Percentiles rank a stretch among this genome's conserved stretches.
Conservation (phyloP, 2,113 vertebrate genomes). For the Spermophilus dauricus region DNA sequence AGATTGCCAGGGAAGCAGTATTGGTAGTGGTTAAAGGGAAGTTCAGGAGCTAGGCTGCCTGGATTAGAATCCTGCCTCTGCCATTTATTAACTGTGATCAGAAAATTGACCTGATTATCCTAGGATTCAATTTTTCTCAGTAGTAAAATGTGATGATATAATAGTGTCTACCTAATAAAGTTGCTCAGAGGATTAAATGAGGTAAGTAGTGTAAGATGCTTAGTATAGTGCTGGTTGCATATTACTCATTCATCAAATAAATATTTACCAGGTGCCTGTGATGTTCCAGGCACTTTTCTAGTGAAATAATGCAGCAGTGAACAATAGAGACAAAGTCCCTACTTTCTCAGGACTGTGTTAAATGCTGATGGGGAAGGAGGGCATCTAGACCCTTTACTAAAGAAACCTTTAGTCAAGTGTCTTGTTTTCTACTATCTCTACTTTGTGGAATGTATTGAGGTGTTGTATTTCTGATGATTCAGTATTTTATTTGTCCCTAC, state of each 20-base stretch:
- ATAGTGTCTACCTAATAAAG: background rate
- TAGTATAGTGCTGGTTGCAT: background rate
- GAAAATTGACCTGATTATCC: background rate
- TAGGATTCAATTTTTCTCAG: conserved; percentile 5
- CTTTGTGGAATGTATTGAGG: background rate
- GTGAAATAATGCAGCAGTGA: background rate
- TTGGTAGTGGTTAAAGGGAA: background rate
- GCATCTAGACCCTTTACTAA: background rate
- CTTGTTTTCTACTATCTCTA: conserved; percentile 39
- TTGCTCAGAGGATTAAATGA: conserved; percentile 32
- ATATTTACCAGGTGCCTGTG: background rate
- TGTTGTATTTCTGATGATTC: background rate
- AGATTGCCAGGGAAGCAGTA: background rate
- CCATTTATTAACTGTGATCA: conserved; percentile 9
- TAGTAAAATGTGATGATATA: background rate
- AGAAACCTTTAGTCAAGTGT: conserved; percentile 5
- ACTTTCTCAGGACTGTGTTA: background rate
- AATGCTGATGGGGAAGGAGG: background rate
- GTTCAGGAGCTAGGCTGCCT: background rate
- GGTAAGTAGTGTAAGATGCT: background rate
- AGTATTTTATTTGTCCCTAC: conserved; percentile 13
- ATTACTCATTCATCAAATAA: conserved; percentile 44
- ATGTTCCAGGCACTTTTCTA: background rate
- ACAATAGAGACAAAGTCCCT: background rate
- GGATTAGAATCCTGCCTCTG: conserved; percentile 32